Conservation (phyloP, 2,888 invertebrate genomes). For the Cheilosia vernalis region DNA sequence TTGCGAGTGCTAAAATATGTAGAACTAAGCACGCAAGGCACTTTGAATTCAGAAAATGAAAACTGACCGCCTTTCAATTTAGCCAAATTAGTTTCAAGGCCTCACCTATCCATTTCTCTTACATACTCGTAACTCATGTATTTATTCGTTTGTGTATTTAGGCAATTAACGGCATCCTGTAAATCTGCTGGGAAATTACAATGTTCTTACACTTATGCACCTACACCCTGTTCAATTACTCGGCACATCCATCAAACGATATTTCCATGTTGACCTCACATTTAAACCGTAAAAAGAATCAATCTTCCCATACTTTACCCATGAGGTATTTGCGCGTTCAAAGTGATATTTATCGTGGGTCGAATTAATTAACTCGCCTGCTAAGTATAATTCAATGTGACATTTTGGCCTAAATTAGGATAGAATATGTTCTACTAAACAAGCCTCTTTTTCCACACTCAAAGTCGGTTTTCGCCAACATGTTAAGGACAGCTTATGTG, state of each 20-base stretch:
- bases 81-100: too few species aligned
- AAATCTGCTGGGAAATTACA: too few species aligned
- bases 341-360: constrained; percentile 49
- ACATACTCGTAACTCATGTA: too few species aligned
- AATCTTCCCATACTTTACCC: constrained; percentile 30
- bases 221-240: too few species aligned
- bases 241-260: not conserved
- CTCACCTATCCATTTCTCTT: too few species aligned
- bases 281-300: not conserved
- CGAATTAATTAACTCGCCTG: constrained; percentile 65
- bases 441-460: not conserved
- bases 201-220: too few species aligned
- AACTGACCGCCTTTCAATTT: too few species aligned
- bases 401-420: constrained; percentile 68
- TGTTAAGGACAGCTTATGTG: constrained; percentile 46
- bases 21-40: too few species aligned
- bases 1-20: too few species aligned
- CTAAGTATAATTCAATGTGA: constrained; percentile 60
- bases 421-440: constrained; percentile 26
- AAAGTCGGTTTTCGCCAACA: not conserved
- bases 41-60: too few species aligned
- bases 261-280: not conserved
- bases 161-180: too few species aligned
- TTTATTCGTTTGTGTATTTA: too few species aligned
- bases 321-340: constrained; percentile 36